Percentiles rank a stretch among this genome's conserved stretches.
phyloP scores from a whole-genome alignment of 2,888 invertebrate species.

The Chloroclystis v-ata region DNA sequence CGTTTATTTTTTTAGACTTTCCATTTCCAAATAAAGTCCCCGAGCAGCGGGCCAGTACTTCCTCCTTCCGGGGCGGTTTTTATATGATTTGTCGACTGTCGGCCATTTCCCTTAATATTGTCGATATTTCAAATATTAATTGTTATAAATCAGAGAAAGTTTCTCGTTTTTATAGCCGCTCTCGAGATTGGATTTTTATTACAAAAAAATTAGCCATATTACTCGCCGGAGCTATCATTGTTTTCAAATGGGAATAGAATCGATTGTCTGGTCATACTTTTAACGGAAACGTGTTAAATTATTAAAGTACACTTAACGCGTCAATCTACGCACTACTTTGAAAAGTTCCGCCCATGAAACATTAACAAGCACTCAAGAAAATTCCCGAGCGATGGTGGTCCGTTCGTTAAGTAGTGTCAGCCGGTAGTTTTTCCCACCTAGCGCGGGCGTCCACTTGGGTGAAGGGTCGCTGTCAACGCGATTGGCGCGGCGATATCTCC shows the following conservation, averaged over 20 bases:
- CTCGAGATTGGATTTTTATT: conserved; percentile 65
- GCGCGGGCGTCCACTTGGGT: conserved; percentile 54
- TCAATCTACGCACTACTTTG: conserved; percentile 72
- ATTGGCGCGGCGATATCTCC: conserved; percentile 74
- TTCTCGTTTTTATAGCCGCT: conserved; percentile 60
- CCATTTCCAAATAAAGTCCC: conserved; percentile 78
- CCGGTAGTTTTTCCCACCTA: conserved; percentile 77
- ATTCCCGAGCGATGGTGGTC: conserved; percentile 63
- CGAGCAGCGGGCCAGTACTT: conserved; percentile 72
- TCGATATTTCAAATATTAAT: conserved; percentile 78
- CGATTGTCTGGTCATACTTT: conserved; percentile 52
- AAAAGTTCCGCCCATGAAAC: conserved; percentile 78
- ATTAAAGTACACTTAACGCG: conserved; percentile 74
- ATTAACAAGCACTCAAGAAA: conserved; percentile 78
- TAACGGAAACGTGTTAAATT: conserved; percentile 69
- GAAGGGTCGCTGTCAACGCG: conserved; percentile 73
- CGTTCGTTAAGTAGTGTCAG: conserved; percentile 76
- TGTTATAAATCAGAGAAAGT: conserved; percentile 75
- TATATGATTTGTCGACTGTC: conserved; percentile 76
- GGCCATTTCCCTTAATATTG: conserved; percentile 76
- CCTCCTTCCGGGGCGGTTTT: conserved; percentile 77
- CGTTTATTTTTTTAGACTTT: conserved; percentile 77
- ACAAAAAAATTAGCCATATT: conserved; percentile 53
- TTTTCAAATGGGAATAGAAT: conserved; percentile 45
- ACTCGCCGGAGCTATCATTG: conserved; percentile 32